phyloP scores from a whole-genome alignment of 2,113 vertebrate species.

The Catharus minimus region DNA sequence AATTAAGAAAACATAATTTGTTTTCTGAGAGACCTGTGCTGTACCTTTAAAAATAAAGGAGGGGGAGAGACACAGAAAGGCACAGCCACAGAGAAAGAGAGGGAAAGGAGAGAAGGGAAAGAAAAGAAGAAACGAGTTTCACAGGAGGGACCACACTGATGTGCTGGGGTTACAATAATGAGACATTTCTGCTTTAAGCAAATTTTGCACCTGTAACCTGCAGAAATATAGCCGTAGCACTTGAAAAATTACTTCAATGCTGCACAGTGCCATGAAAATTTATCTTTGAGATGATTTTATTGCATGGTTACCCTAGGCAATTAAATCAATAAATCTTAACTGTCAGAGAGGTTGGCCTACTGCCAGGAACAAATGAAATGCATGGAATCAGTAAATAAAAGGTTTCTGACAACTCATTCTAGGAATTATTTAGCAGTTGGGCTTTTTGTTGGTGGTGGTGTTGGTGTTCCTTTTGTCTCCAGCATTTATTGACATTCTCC shows the following conservation, averaged over 20 bases:
- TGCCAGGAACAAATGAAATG: conserved; percentile 89
- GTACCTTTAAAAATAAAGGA: not conserved
- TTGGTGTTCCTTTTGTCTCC: conserved; percentile 63
- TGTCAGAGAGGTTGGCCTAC: conserved; percentile 81
- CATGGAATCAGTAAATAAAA: conserved; percentile 88
- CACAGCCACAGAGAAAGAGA: not conserved
- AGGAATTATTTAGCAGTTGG: conserved; percentile 87
- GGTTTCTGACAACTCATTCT: conserved; percentile 86
- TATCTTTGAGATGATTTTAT: conserved; percentile 94
- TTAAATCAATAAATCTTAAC: conserved; percentile 95
- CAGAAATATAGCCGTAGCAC: conserved; percentile 83
- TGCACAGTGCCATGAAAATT: conserved; percentile 86
- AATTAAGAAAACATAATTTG: conserved; percentile 78
- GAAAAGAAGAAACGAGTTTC: conserved; percentile 41
- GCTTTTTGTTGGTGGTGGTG: conserved; percentile 43
- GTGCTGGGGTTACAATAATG: conserved; percentile 72
- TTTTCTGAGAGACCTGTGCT: conserved; percentile 45
- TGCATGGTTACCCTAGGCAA: conserved; percentile 94
- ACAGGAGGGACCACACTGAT: conserved; percentile 59
- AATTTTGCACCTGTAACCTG: conserved; percentile 88
- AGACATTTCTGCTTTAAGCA: conserved; percentile 85
- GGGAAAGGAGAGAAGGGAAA: not conserved
- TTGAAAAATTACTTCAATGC: conserved; percentile 88
- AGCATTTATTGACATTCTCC: conserved; percentile 70
- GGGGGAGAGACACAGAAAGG: not conserved